Conservation (phyloP, 2,797 vertebrate genomes). For the Epinephelus malabaricus region DNA sequence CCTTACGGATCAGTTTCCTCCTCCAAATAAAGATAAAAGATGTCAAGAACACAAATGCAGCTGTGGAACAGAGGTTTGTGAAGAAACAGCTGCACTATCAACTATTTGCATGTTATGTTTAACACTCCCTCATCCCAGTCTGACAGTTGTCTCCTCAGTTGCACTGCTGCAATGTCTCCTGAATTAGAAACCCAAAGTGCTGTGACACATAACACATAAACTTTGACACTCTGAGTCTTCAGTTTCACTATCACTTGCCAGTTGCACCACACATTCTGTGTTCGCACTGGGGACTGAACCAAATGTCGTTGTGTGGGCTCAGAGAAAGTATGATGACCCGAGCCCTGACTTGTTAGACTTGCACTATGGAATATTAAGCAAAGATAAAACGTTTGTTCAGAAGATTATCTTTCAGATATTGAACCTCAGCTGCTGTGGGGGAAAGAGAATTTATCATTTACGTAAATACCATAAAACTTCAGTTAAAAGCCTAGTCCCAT, state of each 20-base stretch:
- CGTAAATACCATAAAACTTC: too few species aligned
- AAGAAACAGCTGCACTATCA: not conserved
- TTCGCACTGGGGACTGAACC: not conserved
- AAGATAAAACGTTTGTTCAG: not conserved
- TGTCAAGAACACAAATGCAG: not conserved
- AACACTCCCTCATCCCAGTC: not conserved
- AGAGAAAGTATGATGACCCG: not conserved
- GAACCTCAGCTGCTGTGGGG: not conserved
- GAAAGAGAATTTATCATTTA: too few species aligned
- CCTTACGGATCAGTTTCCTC: not conserved
- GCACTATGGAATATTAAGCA: not conserved
- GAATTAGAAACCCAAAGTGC: not conserved
- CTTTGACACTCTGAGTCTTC: not conserved
- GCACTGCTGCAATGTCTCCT: not conserved
- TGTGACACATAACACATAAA: not conserved
- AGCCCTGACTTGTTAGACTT: not conserved
- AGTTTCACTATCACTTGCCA: not conserved
- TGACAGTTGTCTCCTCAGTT: not conserved
- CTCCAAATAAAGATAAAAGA: slow-evolving; percentile 4
- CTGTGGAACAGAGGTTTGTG: not conserved
- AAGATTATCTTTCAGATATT: not conserved
- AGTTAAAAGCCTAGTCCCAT: too few species aligned
- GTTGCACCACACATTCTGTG: not conserved
- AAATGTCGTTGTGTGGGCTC: not conserved
- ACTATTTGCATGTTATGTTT: not conserved